These are phyloP conservation scores for Idaea biselata DNA, from an alignment of 2,888 invertebrate species.

Conservation along the genomic window DNA sequence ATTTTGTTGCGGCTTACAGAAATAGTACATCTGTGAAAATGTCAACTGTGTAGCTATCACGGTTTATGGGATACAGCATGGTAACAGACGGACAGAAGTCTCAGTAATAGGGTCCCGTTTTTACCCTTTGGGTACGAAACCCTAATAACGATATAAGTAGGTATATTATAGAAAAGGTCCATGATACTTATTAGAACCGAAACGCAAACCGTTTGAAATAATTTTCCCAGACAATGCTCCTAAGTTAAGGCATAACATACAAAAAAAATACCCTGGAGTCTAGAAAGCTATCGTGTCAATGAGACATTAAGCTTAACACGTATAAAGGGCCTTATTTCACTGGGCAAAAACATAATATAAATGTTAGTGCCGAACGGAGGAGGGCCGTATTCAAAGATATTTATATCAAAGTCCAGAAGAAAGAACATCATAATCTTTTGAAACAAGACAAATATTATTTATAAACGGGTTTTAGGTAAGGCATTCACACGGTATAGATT, in stretches of 20 bases:
- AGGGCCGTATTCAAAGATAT: constrained; percentile 54
- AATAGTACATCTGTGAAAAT: too few relatives aligned
- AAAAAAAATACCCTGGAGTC: constrained; percentile 18
- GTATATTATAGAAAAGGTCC: too few relatives aligned
- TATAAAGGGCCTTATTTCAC: constrained; percentile 57
- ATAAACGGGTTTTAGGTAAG: too few relatives aligned
- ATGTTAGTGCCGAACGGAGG: constrained; percentile 46
- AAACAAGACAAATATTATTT: too few relatives aligned
- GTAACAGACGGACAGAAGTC: too few relatives aligned
- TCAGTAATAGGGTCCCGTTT: too few relatives aligned
- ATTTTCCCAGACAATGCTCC: not conserved
- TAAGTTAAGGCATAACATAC: constrained; percentile 14
- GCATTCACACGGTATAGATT: too few relatives aligned
- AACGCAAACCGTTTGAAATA: not conserved
- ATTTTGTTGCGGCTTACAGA: too few relatives aligned
- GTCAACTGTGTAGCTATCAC: too few relatives aligned
- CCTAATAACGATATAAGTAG: too few relatives aligned
- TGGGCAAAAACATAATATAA: constrained; percentile 63
- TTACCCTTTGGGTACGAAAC: too few relatives aligned
- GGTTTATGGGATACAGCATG: too few relatives aligned
- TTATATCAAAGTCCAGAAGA: constrained; percentile 11
- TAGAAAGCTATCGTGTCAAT: constrained; percentile 52
- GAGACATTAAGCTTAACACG: constrained; percentile 63
- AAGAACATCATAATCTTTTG: not conserved
- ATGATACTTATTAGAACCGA: not conserved